Evolutionary conservation across 1,140 invertebrate species (phyloP).

Genomic region (Anastrepha ludens): DNA sequence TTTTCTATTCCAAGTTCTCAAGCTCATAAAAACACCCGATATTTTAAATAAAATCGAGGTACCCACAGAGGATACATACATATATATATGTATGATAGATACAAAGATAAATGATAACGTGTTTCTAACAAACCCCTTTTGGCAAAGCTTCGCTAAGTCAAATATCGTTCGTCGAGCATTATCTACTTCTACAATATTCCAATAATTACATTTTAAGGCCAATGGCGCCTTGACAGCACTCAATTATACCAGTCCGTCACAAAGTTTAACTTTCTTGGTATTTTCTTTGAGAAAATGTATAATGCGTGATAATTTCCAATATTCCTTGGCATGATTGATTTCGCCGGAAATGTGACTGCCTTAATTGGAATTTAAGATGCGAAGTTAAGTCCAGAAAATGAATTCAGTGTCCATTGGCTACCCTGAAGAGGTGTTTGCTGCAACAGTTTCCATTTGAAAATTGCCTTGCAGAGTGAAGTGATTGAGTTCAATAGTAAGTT

Average conservation of each 20-base stretch:
- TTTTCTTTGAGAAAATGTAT: neutral
- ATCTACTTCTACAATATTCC: neutral
- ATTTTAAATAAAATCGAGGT: too few relatives aligned
- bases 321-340: neutral
- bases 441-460: neutral
- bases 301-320: neutral
- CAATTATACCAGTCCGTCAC: neutral
- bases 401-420: conserved; percentile 6
- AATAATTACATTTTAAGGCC: conserved; percentile 2
- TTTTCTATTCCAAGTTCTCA: too few relatives aligned
- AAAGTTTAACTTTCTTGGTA: too few relatives aligned
- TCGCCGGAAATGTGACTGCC: neutral
- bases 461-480: neutral
- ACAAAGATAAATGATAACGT: too few relatives aligned
- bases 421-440: neutral
- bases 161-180: too few relatives aligned
- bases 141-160: too few relatives aligned
- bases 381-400: conserved; percentile 4
- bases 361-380: conserved; percentile 5
- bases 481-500: neutral
- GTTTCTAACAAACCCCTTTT: too few relatives aligned
- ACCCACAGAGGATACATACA: too few relatives aligned
- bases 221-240: neutral
- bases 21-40: too few relatives aligned
- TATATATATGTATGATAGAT: too few relatives aligned